phyloP scores from a whole-genome alignment of 2,797 vertebrate genomes.

The Remorina albescens region DNA sequence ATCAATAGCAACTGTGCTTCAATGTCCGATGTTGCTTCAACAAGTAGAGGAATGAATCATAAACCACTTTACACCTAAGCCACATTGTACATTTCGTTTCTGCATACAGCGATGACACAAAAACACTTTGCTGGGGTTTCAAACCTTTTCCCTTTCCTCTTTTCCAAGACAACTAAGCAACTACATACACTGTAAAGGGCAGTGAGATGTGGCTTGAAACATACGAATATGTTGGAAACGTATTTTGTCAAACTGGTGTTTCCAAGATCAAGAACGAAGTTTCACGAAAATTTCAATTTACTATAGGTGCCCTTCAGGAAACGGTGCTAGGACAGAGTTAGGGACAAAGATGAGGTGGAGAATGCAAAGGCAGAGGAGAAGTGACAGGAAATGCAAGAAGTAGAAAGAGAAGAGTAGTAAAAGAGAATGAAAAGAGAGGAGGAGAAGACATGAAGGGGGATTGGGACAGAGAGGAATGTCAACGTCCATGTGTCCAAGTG shows the following conservation, averaged over 20 bases:
- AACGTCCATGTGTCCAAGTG: constrained; percentile 71
- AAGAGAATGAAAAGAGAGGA: constrained; percentile 30
- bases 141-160: neutral
- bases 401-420: constrained; percentile 16
- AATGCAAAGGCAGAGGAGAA: constrained; percentile 34
- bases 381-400: constrained; percentile 39
- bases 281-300: too few relatives aligned
- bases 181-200: neutral
- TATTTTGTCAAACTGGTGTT: neutral
- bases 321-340: constrained; percentile 21
- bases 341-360: constrained; percentile 34
- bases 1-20: neutral
- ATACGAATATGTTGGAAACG: neutral
- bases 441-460: constrained; percentile 66
- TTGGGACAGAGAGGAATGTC: constrained; percentile 71
- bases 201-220: too few relatives aligned
- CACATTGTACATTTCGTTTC: neutral
- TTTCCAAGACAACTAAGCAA: neutral
- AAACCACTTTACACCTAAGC: neutral
- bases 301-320: too few relatives aligned
- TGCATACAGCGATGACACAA: neutral
- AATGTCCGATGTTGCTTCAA: neutral
- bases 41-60: neutral
- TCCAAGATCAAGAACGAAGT: constrained; percentile 12
- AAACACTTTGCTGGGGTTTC: neutral